Evolutionary conservation across 2,113 vertebrate genomes (phyloP).

Genomic region (Scatophagus argus): DNA sequence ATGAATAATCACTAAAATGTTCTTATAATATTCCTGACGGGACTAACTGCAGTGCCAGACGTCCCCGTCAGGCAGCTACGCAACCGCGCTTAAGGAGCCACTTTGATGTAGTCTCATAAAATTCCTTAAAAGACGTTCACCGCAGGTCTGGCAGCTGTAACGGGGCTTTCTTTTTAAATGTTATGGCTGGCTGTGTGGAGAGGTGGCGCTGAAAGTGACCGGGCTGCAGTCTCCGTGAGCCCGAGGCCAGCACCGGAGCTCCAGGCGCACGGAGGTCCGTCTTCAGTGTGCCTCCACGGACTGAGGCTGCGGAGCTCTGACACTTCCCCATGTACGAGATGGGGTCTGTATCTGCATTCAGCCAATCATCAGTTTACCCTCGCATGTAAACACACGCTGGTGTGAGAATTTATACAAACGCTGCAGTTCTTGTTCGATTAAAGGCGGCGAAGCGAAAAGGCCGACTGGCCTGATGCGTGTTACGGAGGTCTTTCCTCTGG

Average conservation of each 20-base stretch:
- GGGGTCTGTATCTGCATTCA: neutral
- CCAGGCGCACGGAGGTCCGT: neutral
- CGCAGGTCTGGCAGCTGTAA: neutral
- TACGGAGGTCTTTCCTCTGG: neutral
- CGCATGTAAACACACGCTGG: too few species aligned
- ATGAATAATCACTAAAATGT: neutral
- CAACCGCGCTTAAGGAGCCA: neutral
- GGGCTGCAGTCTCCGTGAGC: slow-evolving; percentile 12
- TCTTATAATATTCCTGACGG: neutral
- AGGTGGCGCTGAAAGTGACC: neutral
- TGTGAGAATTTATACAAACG: neutral
- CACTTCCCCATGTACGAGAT: neutral
- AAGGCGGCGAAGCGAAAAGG: neutral
- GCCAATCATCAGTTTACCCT: neutral
- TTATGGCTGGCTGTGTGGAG: neutral
- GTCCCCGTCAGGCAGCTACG: neutral
- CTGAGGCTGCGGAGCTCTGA: neutral
- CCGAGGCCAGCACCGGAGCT: slow-evolving; percentile 2
- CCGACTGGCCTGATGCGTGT: neutral
- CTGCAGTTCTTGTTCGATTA: neutral
- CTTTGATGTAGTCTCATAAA: neutral
- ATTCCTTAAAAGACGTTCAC: neutral
- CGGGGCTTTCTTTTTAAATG: neutral
- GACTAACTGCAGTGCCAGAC: neutral
- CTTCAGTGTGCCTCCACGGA: neutral